These are phyloP conservation scores for Latrodectus hesperus DNA, from an alignment of 2,888 invertebrate genomes.

Conservation along the genomic window DNA sequence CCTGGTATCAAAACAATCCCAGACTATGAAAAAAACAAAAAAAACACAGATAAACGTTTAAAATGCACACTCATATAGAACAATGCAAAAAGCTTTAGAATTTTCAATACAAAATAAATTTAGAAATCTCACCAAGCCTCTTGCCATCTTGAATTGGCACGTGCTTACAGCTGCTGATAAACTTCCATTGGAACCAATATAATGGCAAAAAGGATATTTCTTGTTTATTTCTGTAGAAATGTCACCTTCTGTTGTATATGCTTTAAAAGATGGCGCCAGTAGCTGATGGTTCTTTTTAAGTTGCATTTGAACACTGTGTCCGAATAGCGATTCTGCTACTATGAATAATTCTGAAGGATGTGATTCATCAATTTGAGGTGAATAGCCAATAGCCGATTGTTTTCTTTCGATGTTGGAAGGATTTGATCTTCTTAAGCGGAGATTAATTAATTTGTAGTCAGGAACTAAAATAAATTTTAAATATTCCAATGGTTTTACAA, in stretches of 20 bases:
- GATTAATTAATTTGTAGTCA: slow-evolving; percentile 48
- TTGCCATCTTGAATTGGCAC: slow-evolving; percentile 7
- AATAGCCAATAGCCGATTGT: neutral
- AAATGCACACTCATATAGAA: neutral
- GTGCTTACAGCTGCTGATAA: slow-evolving; percentile 35
- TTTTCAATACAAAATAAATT: neutral
- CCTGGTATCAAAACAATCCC: slow-evolving; percentile 53
- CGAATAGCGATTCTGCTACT: slow-evolving; percentile 39
- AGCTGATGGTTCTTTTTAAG: slow-evolving; percentile 40
- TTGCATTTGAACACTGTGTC: slow-evolving; percentile 51
- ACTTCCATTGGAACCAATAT: slow-evolving; percentile 49
- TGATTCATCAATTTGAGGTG: neutral
- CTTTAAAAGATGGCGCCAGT: slow-evolving; percentile 48
- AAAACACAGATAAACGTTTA: neutral
- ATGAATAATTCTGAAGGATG: slow-evolving; percentile 25
- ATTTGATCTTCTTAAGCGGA: slow-evolving; percentile 31
- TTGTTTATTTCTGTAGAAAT: slow-evolving; percentile 9
- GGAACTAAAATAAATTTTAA: slow-evolving; percentile 36
- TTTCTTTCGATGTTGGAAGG: too few relatives aligned
- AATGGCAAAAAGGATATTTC: slow-evolving; percentile 37
- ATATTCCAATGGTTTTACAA: too few relatives aligned
- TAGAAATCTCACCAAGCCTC: slow-evolving; percentile 43
- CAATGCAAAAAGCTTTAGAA: neutral
- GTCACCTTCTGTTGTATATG: slow-evolving; percentile 18
- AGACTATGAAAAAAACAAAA: slow-evolving; percentile 33